These are phyloP conservation scores for Notarius quadriscutis DNA, from an alignment of 2,113 vertebrate species.

Conservation along the genomic window DNA sequence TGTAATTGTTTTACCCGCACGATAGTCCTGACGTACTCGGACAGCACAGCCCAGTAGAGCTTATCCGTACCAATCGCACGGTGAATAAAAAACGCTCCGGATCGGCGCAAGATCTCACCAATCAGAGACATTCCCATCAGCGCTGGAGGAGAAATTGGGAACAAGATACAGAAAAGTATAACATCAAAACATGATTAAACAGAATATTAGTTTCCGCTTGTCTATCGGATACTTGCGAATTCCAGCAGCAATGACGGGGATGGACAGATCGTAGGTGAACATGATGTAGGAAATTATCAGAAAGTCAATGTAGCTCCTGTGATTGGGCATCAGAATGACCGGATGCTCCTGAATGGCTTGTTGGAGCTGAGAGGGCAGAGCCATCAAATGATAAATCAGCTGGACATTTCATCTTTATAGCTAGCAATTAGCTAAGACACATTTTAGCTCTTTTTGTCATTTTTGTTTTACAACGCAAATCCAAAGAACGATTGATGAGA, in stretches of 20 bases:
- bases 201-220: neutral
- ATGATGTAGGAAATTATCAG: constrained; percentile 87
- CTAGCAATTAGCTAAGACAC: neutral
- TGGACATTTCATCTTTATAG: neutral
- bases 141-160: constrained; percentile 69
- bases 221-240: constrained; percentile 81
- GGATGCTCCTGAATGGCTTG: constrained; percentile 84
- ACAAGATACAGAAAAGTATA: neutral
- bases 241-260: constrained; percentile 95
- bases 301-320: constrained; percentile 95
- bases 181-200: neutral
- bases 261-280: constrained; percentile 86
- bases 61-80: constrained; percentile 88
- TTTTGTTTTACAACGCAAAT: neutral
- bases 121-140: constrained; percentile 92
- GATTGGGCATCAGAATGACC: constrained; percentile 94
- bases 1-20: constrained; percentile 75
- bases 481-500: neutral
- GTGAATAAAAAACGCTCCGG: constrained; percentile 94
- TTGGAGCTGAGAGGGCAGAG: constrained; percentile 75
- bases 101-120: constrained; percentile 87
- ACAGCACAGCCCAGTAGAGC: constrained; percentile 94
- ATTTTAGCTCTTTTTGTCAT: neutral
- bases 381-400: neutral
- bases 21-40: constrained; percentile 90